Conservation (phyloP, 2,888 invertebrate genomes). For the Liodrosophila aerea region DNA sequence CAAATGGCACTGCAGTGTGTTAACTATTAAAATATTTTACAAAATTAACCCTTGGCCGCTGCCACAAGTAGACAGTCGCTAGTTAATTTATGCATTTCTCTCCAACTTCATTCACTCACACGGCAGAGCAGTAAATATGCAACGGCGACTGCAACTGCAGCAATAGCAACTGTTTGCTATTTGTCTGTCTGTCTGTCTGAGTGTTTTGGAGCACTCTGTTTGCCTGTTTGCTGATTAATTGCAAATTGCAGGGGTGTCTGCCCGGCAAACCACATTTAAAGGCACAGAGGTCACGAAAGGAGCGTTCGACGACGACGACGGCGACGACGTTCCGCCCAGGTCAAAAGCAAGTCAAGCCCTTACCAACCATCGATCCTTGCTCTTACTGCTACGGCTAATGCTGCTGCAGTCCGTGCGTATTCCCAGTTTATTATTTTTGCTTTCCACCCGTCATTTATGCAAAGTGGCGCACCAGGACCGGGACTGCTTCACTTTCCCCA, state of each 20-base stretch:
- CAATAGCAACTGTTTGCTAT: constrained; percentile 26
- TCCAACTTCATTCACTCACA: constrained; percentile 41
- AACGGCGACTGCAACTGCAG: constrained; percentile 21
- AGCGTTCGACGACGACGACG: constrained; percentile 15
- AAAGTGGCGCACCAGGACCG: constrained; percentile 66
- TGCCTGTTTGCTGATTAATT: constrained; percentile 71
- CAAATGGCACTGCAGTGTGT: constrained; percentile 44
- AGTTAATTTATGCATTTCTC: constrained; percentile 57
- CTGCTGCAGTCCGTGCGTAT: constrained; percentile 55
- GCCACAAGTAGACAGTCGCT: constrained; percentile 30
- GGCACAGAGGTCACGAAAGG: constrained; percentile 69
- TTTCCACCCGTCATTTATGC: constrained; percentile 64
- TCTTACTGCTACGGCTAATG: background rate
- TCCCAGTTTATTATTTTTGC: constrained; percentile 71
- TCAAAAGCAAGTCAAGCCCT: background rate
- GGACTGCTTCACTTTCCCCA: background rate
- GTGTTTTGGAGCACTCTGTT: constrained; percentile 42
- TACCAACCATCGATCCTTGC: constrained; percentile 49
- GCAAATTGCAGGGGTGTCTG: constrained; percentile 74
- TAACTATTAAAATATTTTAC: constrained; percentile 68
- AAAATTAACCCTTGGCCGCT: constrained; percentile 61
- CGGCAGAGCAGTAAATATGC: constrained; percentile 57
- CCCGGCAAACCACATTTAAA: constrained; percentile 71
- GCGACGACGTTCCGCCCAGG: background rate
- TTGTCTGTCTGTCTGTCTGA: constrained; percentile 24